Base-by-base conservation (phyloP, 2,888 invertebrate species). In the Meliscaeva auricollis region DNA sequence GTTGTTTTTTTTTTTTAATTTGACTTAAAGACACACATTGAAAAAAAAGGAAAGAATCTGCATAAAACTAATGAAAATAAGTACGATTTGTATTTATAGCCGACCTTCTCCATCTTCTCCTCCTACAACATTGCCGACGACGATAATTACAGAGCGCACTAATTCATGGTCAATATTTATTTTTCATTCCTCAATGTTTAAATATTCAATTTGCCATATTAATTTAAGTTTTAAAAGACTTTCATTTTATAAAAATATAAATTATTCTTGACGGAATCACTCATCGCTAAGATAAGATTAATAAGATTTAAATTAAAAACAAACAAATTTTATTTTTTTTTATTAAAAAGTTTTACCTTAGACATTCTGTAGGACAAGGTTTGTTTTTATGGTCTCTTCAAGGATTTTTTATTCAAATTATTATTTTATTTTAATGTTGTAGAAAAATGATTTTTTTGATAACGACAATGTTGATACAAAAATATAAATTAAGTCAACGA, bases 151-250 rank as follows among this genome's bases (percentile, higher is more conserved):
- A 46, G 5, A 30, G 30, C 13, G 38, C 60, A 70, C 52, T 13
- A 69, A 84, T 84, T 84, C 79, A 84, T 70, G 83, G 83, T 66
- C 83, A 84, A 79, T 75, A 79, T 75, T 75, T 58, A 41, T 73
- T 79, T 46, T n/a, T n/a, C n/a, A 64, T 11, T 72, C 46, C 13
- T 64, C 46, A 38, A 30, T 41, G 1, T 72, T 46, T 35, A 7
- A 50, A 26, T 22, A 46, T 11, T 48, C 46, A 50, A 38, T 26
- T 54, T 26, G 46, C 2, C 46, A 17, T 32, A 64, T 64, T 26
- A 17, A 64, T 64, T 46, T 30, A 44, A 15, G 2, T 44, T 44
- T 32, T 46, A 11, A 46, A 64, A 30, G 3, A 11, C 13, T 46
- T 46, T 46, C 46, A 48, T 32, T 17, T 5, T 30, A 17, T 30